Evolutionary conservation across 2,113 vertebrate genomes (phyloP), one percentile per base, ranked within the genome.

Genomic region (Platanista minor): DNA sequence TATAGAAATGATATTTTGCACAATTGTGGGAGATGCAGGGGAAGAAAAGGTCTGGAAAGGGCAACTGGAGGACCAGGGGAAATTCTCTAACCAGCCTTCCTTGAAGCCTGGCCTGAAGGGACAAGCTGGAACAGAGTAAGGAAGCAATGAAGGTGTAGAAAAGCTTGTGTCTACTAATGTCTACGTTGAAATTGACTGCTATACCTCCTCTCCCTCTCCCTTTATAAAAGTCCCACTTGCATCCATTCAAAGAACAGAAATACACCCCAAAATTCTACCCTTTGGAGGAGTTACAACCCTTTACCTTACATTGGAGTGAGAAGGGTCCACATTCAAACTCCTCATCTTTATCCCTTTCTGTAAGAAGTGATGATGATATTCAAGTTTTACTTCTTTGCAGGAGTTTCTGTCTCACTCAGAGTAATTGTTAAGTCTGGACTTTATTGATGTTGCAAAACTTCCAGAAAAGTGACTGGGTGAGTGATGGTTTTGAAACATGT

Each of bases 381-480:
- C 39, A 54, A 39, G 14, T 36, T 86, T 92, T 77, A 52, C 27
- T 36, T 92, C 59, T 49, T 36, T 36, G 23, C 25, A 62, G 43
- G 43, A 82, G n/a, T 64, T 81, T 36, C 78, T 93, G 15, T 74
- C 41, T 91, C 54, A 29, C 18, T 67, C 80, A 78, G 46, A 90
- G 18, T 36, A 75, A 72, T 46, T 36, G 20, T 90, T 72, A 52
- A 66, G 41, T 69, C 67, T 80, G 21, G 71, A 78, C 20, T 54
- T 87, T 25, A 80, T 20, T 88, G 18, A 87, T 85, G 87, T 87
- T 75, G 57, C n/a, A 75, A 90, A 95, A 71, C 21, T 86, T 93
- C 64, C 43, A 62, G 41, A 59, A 90, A 4, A 78, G 23, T 85
- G 57, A 95, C 15, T 25, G 52, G 31, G 15, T 94, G 15, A 61